Base-by-base conservation (phyloP, 2,888 invertebrate species). In the Dynastes maya region DNA sequence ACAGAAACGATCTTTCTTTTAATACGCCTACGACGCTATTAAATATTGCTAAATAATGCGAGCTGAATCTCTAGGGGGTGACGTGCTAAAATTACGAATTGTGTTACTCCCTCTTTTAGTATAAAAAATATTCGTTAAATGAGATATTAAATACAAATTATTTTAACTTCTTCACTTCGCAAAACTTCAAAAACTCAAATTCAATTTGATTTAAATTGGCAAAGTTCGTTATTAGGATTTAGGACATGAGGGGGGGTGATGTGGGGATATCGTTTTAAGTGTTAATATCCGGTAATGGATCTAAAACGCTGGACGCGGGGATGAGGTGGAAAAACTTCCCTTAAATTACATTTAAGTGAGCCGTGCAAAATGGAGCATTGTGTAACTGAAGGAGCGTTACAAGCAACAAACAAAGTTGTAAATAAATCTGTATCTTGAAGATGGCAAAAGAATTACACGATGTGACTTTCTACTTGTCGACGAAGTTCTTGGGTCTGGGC, bases 351-450 rank as follows among this genome's bases (percentile, higher is more conserved):
- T 78, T 72, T 78, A 78, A 78, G 72, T 32, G 78, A 37, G 72
- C 55, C 32, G 55, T 40, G 71, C 63, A 64, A 78, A 78, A 78
- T 64, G 64, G 70, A 70, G 37, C 22, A 64, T 71, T 71, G 64
- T 65, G 65, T 65, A 37, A 27, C 58, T 32, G 55, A 58, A 32
- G 70, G 51, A 58, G 55, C 37, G 65, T 29, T 55, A 67, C 65
- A 67, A 67, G 65, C 37, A 72, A 55, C 64, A 64, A 74, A 78
- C 78, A 78, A 78, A 78, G 78, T 74, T 78, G 78, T 78, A 74
- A 78, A 78, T 72, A 78, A 70, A 71, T 78, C 67, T 78, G 72
- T 72, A 75, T 78, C 74, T 75, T 53, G 29, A 27, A 9, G 37
- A 51, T n/a, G 55, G 51, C n/a, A 67, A 67, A 76, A 67, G 45